These are phyloP conservation scores for Lepilemur ruficaudatus DNA, from an alignment of 2,797 vertebrate species.

Conservation along the genomic window DNA sequence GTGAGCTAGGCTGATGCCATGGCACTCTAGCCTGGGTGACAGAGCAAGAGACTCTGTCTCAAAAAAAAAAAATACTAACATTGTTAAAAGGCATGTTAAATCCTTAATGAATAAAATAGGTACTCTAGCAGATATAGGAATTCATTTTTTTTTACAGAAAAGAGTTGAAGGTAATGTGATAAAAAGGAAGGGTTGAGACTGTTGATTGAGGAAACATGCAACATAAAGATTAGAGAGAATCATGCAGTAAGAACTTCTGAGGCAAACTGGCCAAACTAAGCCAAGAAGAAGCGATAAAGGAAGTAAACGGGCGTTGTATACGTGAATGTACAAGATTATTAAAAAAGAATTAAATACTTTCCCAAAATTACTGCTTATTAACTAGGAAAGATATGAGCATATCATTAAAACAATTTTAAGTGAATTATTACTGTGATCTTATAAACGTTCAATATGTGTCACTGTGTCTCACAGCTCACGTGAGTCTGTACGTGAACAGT, in stretches of 20 bases:
- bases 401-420: neutral
- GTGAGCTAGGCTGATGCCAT: no score
- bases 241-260: neutral
- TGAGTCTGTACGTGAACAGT: neutral
- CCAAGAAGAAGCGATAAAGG: neutral
- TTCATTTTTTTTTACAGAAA: neutral
- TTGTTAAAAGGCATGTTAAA: neutral
- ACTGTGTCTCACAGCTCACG: neutral
- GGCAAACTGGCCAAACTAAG: neutral
- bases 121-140: neutral
- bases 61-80: neutral
- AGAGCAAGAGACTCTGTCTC: no score
- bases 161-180: neutral
- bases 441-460: neutral
- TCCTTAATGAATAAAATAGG: constrained; percentile 18
- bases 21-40: no score
- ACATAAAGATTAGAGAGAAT: neutral
- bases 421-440: neutral
- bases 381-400: neutral
- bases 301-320: neutral
- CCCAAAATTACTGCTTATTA: neutral
- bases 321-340: neutral
- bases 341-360: neutral
- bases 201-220: neutral
- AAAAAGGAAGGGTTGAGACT: neutral